Percentiles rank a stretch among this genome's conserved stretches.
phyloP scores from a whole-genome alignment of 1,140 invertebrate species.

The Pomacea maculata region DNA sequence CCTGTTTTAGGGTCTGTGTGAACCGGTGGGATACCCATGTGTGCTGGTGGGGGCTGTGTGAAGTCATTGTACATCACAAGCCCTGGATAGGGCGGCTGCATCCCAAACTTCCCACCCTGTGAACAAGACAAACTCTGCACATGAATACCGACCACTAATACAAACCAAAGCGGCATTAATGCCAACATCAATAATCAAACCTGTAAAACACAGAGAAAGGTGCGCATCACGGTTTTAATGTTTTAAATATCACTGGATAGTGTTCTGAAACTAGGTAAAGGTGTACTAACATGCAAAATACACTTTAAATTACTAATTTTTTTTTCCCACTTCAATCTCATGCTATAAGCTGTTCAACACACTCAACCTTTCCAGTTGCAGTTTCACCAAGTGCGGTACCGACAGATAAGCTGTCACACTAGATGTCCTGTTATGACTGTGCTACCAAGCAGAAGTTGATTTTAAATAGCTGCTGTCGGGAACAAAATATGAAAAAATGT shows the following conservation, averaged over 20 bases:
- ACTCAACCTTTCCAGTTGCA: too few species aligned
- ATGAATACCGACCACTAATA: neutral
- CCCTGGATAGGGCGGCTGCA: conserved; percentile 72
- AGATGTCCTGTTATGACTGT: too few species aligned
- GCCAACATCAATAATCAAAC: neutral
- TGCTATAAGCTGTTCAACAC: too few species aligned
- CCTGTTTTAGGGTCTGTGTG: conserved; percentile 74
- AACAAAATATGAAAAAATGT: too few species aligned
- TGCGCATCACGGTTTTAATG: neutral
- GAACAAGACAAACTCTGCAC: conserved; percentile 61
- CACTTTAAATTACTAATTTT: neutral
- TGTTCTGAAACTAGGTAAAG: neutral
- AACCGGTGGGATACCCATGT: conserved; percentile 96
- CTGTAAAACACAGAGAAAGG: neutral
- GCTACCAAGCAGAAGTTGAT: too few species aligned
- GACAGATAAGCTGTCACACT: too few species aligned
- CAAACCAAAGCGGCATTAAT: neutral
- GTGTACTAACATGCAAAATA: neutral
- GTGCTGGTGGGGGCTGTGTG: conserved; percentile 92
- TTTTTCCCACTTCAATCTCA: neutral
- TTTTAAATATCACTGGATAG: neutral
- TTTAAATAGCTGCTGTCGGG: too few species aligned
- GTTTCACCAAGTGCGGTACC: too few species aligned
- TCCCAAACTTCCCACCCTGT: conserved; percentile 90
- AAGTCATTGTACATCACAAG: conserved; percentile 87